A percentile compares a stretch with the other conserved stretches of the same genome.
Conservation (phyloP, 2,888 invertebrate species). For the Anthophora plumipes region DNA sequence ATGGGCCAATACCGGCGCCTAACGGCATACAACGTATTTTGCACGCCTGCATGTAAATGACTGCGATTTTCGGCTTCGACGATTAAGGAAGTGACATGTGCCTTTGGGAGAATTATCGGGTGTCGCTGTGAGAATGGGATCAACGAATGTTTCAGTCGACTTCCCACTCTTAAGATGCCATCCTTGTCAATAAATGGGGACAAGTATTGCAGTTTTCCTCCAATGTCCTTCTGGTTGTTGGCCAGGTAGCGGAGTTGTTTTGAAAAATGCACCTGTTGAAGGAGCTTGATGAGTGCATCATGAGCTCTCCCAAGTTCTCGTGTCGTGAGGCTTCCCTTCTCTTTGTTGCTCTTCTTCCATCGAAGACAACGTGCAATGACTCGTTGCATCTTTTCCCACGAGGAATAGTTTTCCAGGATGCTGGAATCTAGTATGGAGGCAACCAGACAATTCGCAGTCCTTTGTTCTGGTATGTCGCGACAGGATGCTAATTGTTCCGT, state of each 20-base stretch:
- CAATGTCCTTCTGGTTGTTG: neutral
- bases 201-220: neutral
- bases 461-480: too few relatives aligned
- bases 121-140: neutral
- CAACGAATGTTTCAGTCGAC: neutral
- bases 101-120: neutral
- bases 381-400: neutral
- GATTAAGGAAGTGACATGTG: neutral
- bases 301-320: neutral
- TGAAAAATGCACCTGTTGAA: neutral
- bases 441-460: neutral
- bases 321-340: neutral
- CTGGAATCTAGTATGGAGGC: neutral
- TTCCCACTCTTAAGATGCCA: neutral
- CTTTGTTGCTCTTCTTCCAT: neutral
- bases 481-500: too few relatives aligned
- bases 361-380: neutral
- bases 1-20: neutral
- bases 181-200: neutral
- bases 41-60: neutral
- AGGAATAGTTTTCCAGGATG: neutral
- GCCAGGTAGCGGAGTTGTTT: fast-evolving
- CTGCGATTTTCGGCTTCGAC: neutral
- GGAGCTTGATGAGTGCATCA: neutral
- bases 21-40: neutral